phyloP scores from a whole-genome alignment of 2,113 vertebrate genomes.

The Aramus guarauna region DNA sequence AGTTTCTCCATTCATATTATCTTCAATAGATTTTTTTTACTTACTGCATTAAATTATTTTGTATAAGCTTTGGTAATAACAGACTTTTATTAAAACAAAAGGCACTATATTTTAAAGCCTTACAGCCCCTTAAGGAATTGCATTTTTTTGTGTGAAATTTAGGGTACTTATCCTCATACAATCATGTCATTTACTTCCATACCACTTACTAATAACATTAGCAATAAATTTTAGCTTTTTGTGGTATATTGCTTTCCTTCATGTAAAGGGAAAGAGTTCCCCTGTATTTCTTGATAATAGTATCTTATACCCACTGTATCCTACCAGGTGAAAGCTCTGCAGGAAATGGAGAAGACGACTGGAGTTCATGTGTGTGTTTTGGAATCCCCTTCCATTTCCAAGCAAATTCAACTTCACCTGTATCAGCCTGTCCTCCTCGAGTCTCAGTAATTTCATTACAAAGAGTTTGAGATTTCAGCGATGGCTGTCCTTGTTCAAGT shows the following conservation, averaged over 20 bases:
- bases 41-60: not conserved
- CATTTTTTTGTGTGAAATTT: not conserved
- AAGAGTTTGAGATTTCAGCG: not conserved
- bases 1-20: not conserved
- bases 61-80: not conserved
- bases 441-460: not conserved
- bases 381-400: conserved; percentile 31
- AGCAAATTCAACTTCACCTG: not conserved
- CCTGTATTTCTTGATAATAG: not conserved
- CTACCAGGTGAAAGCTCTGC: conserved; percentile 15
- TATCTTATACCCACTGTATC: conserved; percentile 83
- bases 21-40: not conserved
- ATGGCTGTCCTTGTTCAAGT: conserved; percentile 15
- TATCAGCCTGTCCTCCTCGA: not conserved
- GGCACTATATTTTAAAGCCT: not conserved
- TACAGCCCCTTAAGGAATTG: not conserved
- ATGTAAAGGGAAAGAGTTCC: not conserved
- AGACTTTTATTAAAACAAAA: not conserved
- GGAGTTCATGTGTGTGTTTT: conserved; percentile 53
- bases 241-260: not conserved
- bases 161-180: not conserved
- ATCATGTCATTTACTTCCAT: not conserved
- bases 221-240: not conserved
- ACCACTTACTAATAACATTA: not conserved
- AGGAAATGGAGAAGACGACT: not conserved